Evolutionary conservation across 2,797 vertebrate genomes (phyloP).

Genomic region (Lutjanus argentimaculatus): DNA sequence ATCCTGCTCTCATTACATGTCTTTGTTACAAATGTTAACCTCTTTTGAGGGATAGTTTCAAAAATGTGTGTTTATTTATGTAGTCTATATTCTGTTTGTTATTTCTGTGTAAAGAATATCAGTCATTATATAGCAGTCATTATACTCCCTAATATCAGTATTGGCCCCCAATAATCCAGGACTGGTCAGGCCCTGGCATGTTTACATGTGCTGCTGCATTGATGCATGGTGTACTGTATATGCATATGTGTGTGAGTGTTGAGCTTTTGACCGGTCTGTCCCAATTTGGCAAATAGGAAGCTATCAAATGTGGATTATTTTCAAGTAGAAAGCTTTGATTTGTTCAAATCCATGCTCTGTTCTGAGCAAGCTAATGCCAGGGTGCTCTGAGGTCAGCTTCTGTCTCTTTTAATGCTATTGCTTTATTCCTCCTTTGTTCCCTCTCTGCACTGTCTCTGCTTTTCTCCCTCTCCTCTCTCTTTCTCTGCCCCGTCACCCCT

Average conservation of each 20-base stretch:
- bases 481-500: conserved; percentile 22
- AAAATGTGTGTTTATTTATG: too few relatives aligned
- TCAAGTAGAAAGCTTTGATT: conserved; percentile 44
- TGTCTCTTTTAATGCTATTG: conserved; percentile 56
- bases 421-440: conserved; percentile 51
- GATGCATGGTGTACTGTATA: neutral
- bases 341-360: conserved; percentile 60
- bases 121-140: too few relatives aligned
- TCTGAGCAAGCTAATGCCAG: conserved; percentile 66
- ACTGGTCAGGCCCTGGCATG: neutral
- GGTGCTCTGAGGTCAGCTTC: conserved; percentile 55
- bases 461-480: conserved; percentile 12
- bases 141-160: too few relatives aligned
- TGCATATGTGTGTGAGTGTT: conserved; percentile 11
- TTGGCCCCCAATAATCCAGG: too few relatives aligned
- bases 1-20: too few relatives aligned
- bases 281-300: conserved; percentile 53
- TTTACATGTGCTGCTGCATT: neutral
- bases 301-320: conserved; percentile 66
- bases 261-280: conserved; percentile 17
- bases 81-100: too few relatives aligned
- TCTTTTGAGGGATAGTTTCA: too few relatives aligned
- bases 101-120: too few relatives aligned
- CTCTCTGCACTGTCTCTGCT: conserved; percentile 24
- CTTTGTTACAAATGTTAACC: too few relatives aligned